A percentile compares a stretch with the other conserved stretches of the same genome.
Evolutionary conservation across 1,140 invertebrate genomes (phyloP).

Genomic region (Sitophilus oryzae): DNA sequence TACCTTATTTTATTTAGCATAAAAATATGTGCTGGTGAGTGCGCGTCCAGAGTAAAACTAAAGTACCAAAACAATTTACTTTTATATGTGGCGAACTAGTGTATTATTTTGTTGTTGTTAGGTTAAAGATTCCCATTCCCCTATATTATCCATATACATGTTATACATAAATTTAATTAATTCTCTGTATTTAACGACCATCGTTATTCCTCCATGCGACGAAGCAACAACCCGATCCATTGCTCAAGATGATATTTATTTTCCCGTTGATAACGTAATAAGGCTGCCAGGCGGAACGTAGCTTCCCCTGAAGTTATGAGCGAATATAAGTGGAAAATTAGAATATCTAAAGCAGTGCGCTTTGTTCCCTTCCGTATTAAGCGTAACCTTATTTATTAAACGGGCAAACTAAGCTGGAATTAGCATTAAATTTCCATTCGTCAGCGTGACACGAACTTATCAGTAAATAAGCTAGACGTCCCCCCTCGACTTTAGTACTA

Average conservation of each 20-base stretch:
- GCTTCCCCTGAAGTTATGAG: slow-evolving; percentile 34
- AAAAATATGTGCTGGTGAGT: too few species aligned
- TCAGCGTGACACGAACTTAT: slow-evolving; percentile 41
- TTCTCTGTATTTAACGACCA: too few species aligned
- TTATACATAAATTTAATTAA: too few species aligned
- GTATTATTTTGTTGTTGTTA: too few species aligned
- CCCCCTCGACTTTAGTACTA: slow-evolving; percentile 20
- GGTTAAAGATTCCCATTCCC: too few species aligned
- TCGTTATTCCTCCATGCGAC: too few species aligned
- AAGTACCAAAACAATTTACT: too few species aligned
- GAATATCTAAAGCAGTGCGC: slow-evolving; percentile 37
- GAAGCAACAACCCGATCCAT: too few species aligned
- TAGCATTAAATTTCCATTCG: slow-evolving; percentile 43
- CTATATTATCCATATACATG: too few species aligned
- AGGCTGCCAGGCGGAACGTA: slow-evolving; percentile 28
- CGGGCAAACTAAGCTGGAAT: slow-evolving; percentile 39
- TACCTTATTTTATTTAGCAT: too few species aligned
- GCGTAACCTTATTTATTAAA: slow-evolving; percentile 41
- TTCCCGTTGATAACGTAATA: slow-evolving; percentile 32
- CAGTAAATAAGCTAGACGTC: slow-evolving; percentile 40
- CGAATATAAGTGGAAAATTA: slow-evolving; percentile 38
- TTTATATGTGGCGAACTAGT: too few species aligned
- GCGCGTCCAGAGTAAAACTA: too few species aligned
- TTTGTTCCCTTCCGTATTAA: slow-evolving; percentile 38
- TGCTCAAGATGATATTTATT: slow-evolving; percentile 27